Conservation (phyloP, 1,140 invertebrate genomes). For the Drosophila grimshawi region DNA sequence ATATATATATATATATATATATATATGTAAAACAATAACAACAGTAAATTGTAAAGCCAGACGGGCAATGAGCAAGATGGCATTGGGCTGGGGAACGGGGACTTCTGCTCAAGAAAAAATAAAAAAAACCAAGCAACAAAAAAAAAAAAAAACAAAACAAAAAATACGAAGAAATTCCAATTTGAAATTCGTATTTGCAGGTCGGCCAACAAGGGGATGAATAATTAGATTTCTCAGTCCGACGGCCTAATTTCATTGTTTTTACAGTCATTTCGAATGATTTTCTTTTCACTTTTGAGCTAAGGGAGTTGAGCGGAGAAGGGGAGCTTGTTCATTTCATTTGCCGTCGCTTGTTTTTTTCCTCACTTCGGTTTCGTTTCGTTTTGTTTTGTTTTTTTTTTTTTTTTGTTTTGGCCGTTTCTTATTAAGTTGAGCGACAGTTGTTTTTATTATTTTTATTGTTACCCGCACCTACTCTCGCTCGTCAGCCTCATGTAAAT, state of each 20-base stretch:
- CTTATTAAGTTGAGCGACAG: slow-evolving; percentile 81
- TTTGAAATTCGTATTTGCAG: slow-evolving; percentile 31
- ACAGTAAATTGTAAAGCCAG: neutral
- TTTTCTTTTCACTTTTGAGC: slow-evolving; percentile 58
- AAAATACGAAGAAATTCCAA: slow-evolving; percentile 39
- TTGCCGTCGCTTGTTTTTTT: slow-evolving; percentile 7
- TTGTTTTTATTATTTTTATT: slow-evolving; percentile 83
- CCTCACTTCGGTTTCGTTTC: neutral
- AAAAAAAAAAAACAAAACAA: slow-evolving; percentile 27
- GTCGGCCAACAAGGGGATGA: slow-evolving; percentile 71
- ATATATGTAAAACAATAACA: too few species aligned
- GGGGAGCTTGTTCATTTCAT: slow-evolving; percentile 21
- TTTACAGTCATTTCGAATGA: slow-evolving; percentile 81
- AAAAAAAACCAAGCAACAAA: slow-evolving; percentile 17
- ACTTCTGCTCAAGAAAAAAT: slow-evolving; percentile 11
- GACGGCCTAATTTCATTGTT: slow-evolving; percentile 81
- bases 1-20: neutral
- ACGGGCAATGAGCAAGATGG: neutral
- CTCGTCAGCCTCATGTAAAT: slow-evolving; percentile 58
- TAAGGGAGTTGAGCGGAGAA: neutral
- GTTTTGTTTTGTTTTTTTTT: slow-evolving; percentile 28
- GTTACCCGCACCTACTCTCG: slow-evolving; percentile 28
- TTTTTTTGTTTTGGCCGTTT: slow-evolving; percentile 43
- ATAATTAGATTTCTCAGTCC: slow-evolving; percentile 84
- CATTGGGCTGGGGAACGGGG: neutral